These are phyloP conservation scores for Noctua janthina DNA, from an alignment of 2,888 invertebrate genomes.

Conservation along the genomic window DNA sequence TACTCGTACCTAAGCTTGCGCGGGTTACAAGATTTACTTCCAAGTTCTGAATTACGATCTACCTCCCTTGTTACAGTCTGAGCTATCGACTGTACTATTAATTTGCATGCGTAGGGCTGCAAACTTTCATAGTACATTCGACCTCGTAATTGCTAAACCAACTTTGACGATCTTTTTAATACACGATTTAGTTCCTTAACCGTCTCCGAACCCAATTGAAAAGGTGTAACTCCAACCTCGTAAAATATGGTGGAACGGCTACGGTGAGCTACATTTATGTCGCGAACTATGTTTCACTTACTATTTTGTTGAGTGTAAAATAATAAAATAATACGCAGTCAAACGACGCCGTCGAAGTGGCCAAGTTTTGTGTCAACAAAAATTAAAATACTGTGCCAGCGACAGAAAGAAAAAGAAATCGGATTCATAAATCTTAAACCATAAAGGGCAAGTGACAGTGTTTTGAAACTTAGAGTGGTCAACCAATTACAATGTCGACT, in stretches of 20 bases:
- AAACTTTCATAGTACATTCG: not conserved
- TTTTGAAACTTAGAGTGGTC: not conserved
- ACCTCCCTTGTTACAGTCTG: slow-evolving; percentile 7
- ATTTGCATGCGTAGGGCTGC: slow-evolving; percentile 29
- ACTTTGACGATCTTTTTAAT: not conserved
- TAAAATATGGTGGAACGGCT: not conserved
- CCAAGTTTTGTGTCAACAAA: not conserved
- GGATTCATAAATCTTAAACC: not conserved
- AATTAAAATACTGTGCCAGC: not conserved
- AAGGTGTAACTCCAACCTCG: not conserved
- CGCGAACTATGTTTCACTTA: not conserved
- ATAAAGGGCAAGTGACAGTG: not conserved
- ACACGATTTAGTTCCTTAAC: not conserved
- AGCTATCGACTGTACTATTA: slow-evolving; percentile 18
- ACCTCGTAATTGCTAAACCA: not conserved
- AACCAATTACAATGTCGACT: not conserved
- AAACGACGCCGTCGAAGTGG: not conserved
- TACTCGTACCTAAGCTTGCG: slow-evolving; percentile 16
- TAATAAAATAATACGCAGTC: no score
- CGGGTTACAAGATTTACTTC: slow-evolving; percentile 40
- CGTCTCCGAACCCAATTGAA: not conserved
- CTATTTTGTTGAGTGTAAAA: not conserved
- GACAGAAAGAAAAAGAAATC: fast-evolving
- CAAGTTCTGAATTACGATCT: slow-evolving; percentile 19
- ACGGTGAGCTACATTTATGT: not conserved